These are phyloP conservation scores for Cacatua alba DNA, from an alignment of 2,113 vertebrate genomes.

Conservation along the genomic window DNA sequence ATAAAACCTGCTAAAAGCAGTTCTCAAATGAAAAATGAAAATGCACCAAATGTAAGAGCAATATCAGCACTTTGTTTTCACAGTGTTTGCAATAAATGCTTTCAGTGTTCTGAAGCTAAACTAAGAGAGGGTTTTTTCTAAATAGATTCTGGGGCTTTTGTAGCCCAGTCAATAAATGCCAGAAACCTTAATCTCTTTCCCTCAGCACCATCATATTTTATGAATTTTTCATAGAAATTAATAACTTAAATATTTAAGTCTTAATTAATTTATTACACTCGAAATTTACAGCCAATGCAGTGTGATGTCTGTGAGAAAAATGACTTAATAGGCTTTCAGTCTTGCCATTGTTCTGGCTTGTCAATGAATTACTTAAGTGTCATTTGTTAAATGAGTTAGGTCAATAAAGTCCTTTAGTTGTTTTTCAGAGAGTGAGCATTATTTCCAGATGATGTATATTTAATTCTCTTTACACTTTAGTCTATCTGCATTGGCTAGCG, in stretches of 20 bases:
- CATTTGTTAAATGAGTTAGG: constrained; percentile 67
- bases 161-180: constrained; percentile 11
- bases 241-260: constrained; percentile 60
- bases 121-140: not conserved
- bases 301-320: constrained; percentile 58
- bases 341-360: constrained; percentile 46
- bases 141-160: not conserved
- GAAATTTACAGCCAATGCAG: constrained; percentile 39
- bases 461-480: constrained; percentile 46
- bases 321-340: constrained; percentile 50
- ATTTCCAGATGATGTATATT: constrained; percentile 54
- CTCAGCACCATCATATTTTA: constrained; percentile 15
- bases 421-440: constrained; percentile 51
- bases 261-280: constrained; percentile 67
- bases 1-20: constrained; percentile 10
- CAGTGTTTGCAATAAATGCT: not conserved
- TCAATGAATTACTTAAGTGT: constrained; percentile 68
- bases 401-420: constrained; percentile 64
- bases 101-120: not conserved
- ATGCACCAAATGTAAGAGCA: not conserved
- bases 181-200: constrained; percentile 6
- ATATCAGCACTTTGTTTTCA: constrained; percentile 20
- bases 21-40: constrained; percentile 27
- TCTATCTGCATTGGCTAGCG: constrained; percentile 50
- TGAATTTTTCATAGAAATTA: constrained; percentile 51